Evolutionary conservation across 2,888 invertebrate genomes (phyloP), one percentile per base, ranked within the genome.

Genomic region (Morpho deidamia): DNA sequence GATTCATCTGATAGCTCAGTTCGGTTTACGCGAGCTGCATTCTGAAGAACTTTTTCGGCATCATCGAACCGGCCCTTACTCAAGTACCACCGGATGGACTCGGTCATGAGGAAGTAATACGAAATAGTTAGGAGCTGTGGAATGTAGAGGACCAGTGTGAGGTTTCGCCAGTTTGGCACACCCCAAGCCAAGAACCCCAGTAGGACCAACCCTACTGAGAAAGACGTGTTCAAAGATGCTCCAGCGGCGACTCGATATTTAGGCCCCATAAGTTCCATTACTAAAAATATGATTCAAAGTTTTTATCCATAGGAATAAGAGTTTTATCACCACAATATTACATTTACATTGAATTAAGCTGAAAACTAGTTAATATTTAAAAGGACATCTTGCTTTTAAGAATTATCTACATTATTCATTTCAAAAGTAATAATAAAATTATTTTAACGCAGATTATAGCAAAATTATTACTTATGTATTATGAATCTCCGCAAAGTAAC

Each of bases 21-120:
- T 8, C 87, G 89, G 60, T 95, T 95, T 0, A 92, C 78, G 61
- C 77, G 81, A 0, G 95, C 93, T 2, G 94, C 91, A 56, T 85
- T 90, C 41, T 89, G 88, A 8, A 94, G 78, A 1, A 94, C 90
- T 11, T 74, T 76, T 63, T 92, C 92, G 0, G 94, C 94, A 60
- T 93, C 91, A 10, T 92, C 90, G 54, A 91, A 91, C 50, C 92
- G 90, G 1, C 92, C 92, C 68, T 94, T 93, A 52, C 93, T 92
- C 62, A 95, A 79, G 48, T 95, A 90, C 96, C 96, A 96, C 50
- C 95, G 90, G 1, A 94, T 88, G 3, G 94, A 94, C 76, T 95
- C 95, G 0, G 93, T 91, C 53, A 94, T 79, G 8, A 93, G 66
- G 92, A 94, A 94, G 60, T 92, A 91, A 67, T 93, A 93, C 7